These are phyloP conservation scores for Mya arenaria DNA, from an alignment of 1,140 invertebrate species.

Conservation along the genomic window DNA sequence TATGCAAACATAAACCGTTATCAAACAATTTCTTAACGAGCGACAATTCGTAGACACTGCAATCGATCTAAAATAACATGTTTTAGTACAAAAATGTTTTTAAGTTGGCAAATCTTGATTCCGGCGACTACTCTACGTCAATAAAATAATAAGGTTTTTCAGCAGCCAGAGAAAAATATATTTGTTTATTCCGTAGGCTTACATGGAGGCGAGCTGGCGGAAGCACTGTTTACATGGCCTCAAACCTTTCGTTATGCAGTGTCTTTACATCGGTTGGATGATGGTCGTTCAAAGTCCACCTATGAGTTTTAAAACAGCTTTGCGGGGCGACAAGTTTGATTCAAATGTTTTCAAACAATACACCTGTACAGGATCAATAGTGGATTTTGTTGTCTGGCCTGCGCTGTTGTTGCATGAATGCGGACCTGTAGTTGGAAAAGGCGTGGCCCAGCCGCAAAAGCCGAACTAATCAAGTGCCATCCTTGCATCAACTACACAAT, in stretches of 20 bases:
- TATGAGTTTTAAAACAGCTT: background rate
- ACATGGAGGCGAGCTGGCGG: conserved; percentile 9
- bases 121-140: background rate
- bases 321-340: background rate
- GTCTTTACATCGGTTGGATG: conserved; percentile 21
- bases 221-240: background rate
- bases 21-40: background rate
- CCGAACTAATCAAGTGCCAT: too few relatives aligned
- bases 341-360: conserved; percentile 24
- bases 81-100: background rate
- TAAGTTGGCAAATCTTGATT: background rate
- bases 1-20: background rate
- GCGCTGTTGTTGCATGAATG: background rate
- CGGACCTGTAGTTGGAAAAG: conserved; percentile 17
- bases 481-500: too few relatives aligned
- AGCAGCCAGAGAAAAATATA: background rate
- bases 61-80: background rate
- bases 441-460: conserved; percentile 25
- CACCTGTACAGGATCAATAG: background rate
- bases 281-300: conserved; percentile 27
- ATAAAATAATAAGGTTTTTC: background rate
- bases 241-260: background rate
- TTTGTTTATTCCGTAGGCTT: background rate
- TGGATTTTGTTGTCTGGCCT: conserved; percentile 33
- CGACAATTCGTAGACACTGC: background rate